phyloP scores from a whole-genome alignment of 2,113 vertebrate genomes.

The Pholis gunnellus region DNA sequence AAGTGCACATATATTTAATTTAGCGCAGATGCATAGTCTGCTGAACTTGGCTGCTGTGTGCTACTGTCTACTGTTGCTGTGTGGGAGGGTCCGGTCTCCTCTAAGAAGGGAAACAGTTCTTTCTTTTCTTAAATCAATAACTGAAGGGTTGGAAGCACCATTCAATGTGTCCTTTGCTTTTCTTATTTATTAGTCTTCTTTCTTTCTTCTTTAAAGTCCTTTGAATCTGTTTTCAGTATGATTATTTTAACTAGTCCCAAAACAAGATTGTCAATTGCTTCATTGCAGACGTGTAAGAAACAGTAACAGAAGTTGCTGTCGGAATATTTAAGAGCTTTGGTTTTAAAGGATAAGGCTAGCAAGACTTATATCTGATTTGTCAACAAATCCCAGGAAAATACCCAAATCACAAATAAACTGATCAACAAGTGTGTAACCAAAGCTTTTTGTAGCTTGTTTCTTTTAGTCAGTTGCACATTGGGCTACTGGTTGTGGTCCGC shows the following conservation, averaged over 20 bases:
- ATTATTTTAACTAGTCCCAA: not conserved
- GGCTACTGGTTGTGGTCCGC: too few relatives aligned
- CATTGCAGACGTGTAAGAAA: not conserved
- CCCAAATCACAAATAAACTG: not conserved
- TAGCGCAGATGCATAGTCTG: constrained; percentile 25
- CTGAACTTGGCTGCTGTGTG: constrained; percentile 54
- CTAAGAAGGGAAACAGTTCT: not conserved
- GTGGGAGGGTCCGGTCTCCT: constrained; percentile 38
- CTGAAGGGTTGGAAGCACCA: constrained; percentile 5
- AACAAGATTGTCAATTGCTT: not conserved
- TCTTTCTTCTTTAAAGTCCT: not conserved
- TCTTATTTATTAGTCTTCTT: not conserved
- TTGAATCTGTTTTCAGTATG: not conserved
- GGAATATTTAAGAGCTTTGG: not conserved
- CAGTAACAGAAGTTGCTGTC: not conserved
- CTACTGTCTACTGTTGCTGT: not conserved
- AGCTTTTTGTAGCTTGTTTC: not conserved
- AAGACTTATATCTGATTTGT: not conserved
- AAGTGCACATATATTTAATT: constrained; percentile 37
- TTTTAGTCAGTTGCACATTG: not conserved
- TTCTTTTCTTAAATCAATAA: constrained; percentile 42
- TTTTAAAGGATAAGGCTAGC: not conserved
- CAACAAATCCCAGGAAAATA: not conserved
- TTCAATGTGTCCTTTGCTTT: not conserved
- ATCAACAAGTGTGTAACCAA: not conserved